Evolutionary conservation across 2,113 vertebrate genomes (phyloP).

Genomic region (Podilymbus podiceps): DNA sequence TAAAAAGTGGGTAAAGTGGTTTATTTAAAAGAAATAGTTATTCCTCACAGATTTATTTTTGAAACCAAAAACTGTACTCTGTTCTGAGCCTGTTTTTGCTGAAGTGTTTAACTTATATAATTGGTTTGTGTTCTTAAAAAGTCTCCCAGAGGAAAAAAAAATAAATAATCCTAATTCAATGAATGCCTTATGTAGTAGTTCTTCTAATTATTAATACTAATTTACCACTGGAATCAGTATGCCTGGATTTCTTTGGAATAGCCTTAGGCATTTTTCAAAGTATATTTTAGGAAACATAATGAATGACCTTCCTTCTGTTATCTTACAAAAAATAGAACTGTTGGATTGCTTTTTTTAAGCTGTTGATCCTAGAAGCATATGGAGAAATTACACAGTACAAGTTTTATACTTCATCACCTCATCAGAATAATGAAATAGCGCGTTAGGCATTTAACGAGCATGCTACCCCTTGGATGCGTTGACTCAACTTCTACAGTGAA

Average conservation of each 20-base stretch:
- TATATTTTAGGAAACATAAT: not conserved
- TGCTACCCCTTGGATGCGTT: constrained; percentile 10
- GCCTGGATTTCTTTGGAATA: not conserved
- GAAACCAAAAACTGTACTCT: not conserved
- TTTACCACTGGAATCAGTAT: not conserved
- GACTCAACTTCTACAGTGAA: constrained; percentile 33
- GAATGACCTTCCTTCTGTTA: constrained; percentile 22
- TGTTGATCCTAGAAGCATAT: constrained; percentile 52
- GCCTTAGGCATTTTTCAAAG: not conserved
- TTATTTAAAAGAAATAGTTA: not conserved
- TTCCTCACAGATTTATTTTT: not conserved
- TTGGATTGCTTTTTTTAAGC: constrained; percentile 23
- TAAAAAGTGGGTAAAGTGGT: not conserved
- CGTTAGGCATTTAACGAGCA: constrained; percentile 41
- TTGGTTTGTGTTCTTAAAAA: not conserved
- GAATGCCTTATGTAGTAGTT: not conserved
- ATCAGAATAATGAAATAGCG: constrained; percentile 39
- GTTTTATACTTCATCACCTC: constrained; percentile 46
- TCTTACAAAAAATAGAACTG: not conserved
- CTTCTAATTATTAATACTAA: not conserved
- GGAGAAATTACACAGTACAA: constrained; percentile 36
- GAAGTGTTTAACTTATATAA: not conserved
- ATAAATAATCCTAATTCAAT: not conserved
- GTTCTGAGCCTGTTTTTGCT: not conserved
- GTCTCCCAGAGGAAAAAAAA: not conserved